phyloP scores from a whole-genome alignment of 2,888 invertebrate species.

The Nesidiocoris tenuis region DNA sequence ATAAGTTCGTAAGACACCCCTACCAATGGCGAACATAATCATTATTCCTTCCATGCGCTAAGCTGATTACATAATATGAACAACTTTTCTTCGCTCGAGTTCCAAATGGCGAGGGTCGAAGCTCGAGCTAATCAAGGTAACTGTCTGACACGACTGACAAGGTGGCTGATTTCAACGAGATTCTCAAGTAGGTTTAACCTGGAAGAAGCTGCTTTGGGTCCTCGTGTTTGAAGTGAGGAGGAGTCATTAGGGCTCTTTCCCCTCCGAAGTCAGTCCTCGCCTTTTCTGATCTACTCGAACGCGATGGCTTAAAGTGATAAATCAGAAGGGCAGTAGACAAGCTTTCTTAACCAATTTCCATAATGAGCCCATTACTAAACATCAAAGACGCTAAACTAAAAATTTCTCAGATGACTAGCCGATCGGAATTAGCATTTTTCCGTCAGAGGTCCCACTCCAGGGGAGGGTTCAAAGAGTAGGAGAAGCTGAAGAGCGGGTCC shows the following conservation, averaged over 20 bases:
- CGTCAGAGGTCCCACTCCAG: background rate
- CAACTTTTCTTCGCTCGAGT: background rate
- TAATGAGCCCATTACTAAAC: slow-evolving; percentile 48
- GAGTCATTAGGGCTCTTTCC: slow-evolving; percentile 40
- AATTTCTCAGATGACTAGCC: slow-evolving; percentile 43
- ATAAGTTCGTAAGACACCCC: too few relatives aligned
- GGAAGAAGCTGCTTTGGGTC: slow-evolving; percentile 20
- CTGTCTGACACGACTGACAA: slow-evolving; percentile 37
- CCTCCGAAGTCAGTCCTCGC: background rate
- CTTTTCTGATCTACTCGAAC: slow-evolving; percentile 35
- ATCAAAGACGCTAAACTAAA: slow-evolving; percentile 48
- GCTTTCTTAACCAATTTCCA: slow-evolving; percentile 44
- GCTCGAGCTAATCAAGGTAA: slow-evolving; percentile 25
- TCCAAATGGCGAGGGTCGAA: background rate
- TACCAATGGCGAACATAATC: too few relatives aligned
- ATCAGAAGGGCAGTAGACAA: slow-evolving; percentile 38
- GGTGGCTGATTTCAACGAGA: slow-evolving; percentile 26
- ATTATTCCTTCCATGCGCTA: too few relatives aligned
- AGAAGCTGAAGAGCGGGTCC: background rate
- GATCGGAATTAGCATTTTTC: slow-evolving; percentile 42
- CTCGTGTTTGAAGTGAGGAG: slow-evolving; percentile 43
- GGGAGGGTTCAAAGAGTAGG: background rate
- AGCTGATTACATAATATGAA: too few relatives aligned
- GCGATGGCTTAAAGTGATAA: slow-evolving; percentile 44
- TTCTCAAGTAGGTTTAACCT: slow-evolving; percentile 12